Base-by-base conservation (phyloP, 2,888 invertebrate genomes). In the Eupithecia insigniata region DNA sequence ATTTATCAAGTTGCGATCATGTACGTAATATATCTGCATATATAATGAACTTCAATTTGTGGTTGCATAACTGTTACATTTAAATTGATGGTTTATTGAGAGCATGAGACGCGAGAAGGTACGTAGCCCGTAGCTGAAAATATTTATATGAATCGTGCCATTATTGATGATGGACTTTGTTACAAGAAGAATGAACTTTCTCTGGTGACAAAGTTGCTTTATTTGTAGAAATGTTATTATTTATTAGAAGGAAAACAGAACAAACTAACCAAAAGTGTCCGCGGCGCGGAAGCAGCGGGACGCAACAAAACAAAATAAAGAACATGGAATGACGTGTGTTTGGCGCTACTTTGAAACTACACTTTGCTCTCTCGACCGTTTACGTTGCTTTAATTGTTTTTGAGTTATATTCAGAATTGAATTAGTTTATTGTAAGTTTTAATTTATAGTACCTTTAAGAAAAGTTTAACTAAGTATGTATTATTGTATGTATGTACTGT, bases 241-340 rank as follows among this genome's bases (percentile, higher is more conserved):
- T 93, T 93, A 93, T 93, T 91, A 88, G 89, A 89, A 89, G 88
- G 88, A 89, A 92, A 93, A 92, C 92, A 90, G 90, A 92, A 85
- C 89, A 91, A 93, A 93, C 92, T 93, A 93, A 93, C 93, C 92
- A 90, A 92, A 93, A 93, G 90, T 92, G 93, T 92, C 92, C 91
- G 87, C 90, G 88, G 90, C 84, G 88, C 90, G 92, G 92, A 92
- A 93, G 84, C 92, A 89, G 90, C 91, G 89, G 92, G 92, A 88
- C 86, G 86, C 89, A 92, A 92, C 90, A 90, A 86, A 88, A 79
- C 83, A 84, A 86, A 90, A 87, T 87, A 89, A 90, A 92, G 90
- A 91, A 92, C 92, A 92, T 88, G 87, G 87, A 87, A 89, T 88
- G 88, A 89, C 87, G 87, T 88, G 88, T 86, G 87, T 83, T 88